Conservation (phyloP, 2,888 invertebrate genomes). For the Chloroclysta siterata region DNA sequence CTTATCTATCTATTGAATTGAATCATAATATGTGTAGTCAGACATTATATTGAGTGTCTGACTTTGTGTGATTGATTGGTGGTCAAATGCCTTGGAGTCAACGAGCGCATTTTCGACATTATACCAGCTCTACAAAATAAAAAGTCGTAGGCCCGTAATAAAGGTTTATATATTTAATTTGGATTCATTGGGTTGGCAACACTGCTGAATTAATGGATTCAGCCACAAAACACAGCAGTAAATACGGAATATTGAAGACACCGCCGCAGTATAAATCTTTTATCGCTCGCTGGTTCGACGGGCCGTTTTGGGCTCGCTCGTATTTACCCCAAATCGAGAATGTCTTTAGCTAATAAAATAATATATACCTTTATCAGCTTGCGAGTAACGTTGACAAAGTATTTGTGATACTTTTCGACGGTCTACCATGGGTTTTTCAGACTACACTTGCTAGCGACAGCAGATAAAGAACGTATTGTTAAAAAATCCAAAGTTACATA, state of each 20-base stretch:
- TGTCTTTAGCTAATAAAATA: conserved; percentile 38
- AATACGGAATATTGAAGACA: conserved; percentile 44
- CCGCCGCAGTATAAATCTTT: conserved; percentile 40
- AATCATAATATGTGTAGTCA: too few species aligned
- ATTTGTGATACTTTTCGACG: conserved; percentile 17
- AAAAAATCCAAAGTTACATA: too few species aligned
- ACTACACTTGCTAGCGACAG: too few species aligned
- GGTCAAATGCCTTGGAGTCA: neutral
- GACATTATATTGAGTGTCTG: too few species aligned
- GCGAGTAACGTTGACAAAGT: conserved; percentile 29
- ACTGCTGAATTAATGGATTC: conserved; percentile 45
- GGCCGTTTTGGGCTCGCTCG: conserved; percentile 30
- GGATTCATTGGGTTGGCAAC: conserved; percentile 49
- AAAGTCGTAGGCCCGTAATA: conserved; percentile 23
- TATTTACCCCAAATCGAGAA: conserved; percentile 32
- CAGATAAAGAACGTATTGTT: too few species aligned
- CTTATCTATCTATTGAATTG: too few species aligned
- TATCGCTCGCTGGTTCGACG: conserved; percentile 33
- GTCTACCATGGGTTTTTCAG: too few species aligned
- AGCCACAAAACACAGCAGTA: conserved; percentile 43
- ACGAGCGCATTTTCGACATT: neutral
- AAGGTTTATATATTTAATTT: conserved; percentile 48
- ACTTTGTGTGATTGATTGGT: neutral
- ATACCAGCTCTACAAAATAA: neutral
- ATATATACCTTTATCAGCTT: conserved; percentile 37